Percentiles rank a stretch among this genome's conserved stretches.
Evolutionary conservation across 2,113 vertebrate genomes (phyloP).

Genomic region (Macrotus californicus): DNA sequence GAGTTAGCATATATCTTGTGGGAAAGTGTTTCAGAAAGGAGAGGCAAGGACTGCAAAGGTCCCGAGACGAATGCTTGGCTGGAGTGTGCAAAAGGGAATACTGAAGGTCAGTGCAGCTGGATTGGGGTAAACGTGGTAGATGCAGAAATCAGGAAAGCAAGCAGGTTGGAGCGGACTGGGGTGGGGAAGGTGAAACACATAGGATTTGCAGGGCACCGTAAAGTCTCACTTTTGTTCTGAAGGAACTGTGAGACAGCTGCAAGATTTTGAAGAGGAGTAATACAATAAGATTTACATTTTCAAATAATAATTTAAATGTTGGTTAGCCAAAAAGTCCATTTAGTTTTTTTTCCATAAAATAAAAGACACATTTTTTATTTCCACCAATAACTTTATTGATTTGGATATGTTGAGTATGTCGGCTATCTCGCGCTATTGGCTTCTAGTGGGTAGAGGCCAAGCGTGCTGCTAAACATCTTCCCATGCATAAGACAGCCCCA

Average conservation of each 20-base stretch:
- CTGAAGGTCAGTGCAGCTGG: background rate
- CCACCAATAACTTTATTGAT: too few relatives aligned
- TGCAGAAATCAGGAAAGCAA: background rate
- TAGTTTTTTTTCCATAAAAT: too few relatives aligned
- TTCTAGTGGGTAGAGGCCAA: too few relatives aligned
- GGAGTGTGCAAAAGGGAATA: background rate
- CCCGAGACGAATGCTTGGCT: background rate
- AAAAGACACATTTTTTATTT: too few relatives aligned
- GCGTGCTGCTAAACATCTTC: too few relatives aligned
- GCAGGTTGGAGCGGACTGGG: background rate
- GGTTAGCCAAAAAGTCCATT: too few relatives aligned
- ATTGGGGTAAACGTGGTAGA: rapidly evolving
- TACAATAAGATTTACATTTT: background rate
- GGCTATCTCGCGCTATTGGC: too few relatives aligned
- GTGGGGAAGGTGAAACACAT: background rate
- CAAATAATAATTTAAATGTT: background rate
- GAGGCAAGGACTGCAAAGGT: background rate
- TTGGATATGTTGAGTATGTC: too few relatives aligned
- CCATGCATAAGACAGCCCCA: too few relatives aligned
- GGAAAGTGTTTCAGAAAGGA: background rate
- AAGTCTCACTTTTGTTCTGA: background rate
- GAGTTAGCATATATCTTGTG: background rate
- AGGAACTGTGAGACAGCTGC: background rate
- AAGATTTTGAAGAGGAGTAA: background rate
- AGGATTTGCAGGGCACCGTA: background rate